phyloP scores from a whole-genome alignment of 2,113 vertebrate species.

The Microcebus lehilahytsara region DNA sequence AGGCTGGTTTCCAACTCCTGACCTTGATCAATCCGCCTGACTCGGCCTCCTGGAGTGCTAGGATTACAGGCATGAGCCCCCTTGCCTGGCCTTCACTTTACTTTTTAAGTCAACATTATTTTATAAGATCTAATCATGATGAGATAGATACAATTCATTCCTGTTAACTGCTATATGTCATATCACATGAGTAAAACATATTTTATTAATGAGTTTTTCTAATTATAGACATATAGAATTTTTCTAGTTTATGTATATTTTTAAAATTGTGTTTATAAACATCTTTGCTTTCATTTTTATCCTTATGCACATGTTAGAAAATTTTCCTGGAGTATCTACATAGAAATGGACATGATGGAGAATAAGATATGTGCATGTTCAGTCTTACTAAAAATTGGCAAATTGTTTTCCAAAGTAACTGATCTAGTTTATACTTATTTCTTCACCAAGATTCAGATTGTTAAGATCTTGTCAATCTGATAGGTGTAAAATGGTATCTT shows the following conservation, averaged over 20 bases:
- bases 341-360: neutral
- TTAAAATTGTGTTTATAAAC: neutral
- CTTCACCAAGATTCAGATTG: neutral
- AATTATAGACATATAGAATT: neutral
- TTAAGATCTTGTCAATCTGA: neutral
- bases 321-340: neutral
- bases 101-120: neutral
- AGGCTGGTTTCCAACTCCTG: too few species aligned
- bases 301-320: neutral
- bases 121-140: neutral
- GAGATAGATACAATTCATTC: neutral
- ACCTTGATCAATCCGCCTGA: too few species aligned
- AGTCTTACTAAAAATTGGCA: neutral
- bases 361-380: slow-evolving; percentile 9
- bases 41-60: too few species aligned
- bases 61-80: too few species aligned
- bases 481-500: neutral
- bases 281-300: neutral
- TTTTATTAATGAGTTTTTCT: neutral
- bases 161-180: too few species aligned
- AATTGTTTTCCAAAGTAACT: neutral
- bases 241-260: neutral
- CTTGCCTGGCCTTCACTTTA: neutral
- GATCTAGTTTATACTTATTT: neutral
- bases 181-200: neutral